phyloP scores from a whole-genome alignment of 2,888 invertebrate species.

The Cosmia trapezina region DNA sequence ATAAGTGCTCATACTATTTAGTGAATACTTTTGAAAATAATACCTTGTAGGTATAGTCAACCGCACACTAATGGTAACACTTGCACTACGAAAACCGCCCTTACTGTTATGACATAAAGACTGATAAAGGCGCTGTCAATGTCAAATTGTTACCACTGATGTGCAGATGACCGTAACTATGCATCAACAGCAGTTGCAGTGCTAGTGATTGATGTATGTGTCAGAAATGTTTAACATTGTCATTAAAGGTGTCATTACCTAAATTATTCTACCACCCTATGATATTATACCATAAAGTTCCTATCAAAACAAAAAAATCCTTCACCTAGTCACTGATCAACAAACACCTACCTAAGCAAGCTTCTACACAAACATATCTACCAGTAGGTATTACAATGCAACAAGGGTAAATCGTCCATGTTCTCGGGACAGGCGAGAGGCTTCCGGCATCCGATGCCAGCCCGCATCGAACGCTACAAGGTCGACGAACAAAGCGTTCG shows the following conservation, averaged over 20 bases:
- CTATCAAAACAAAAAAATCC: background rate
- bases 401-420: slow-evolving; percentile 44
- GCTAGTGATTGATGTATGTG: background rate
- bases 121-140: too few species aligned
- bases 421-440: slow-evolving; percentile 44
- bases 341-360: background rate
- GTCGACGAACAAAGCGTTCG: slow-evolving; percentile 52
- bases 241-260: too few species aligned
- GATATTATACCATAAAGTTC: too few species aligned
- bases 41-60: background rate
- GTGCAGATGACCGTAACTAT: too few species aligned
- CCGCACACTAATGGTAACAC: too few species aligned
- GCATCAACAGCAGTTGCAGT: too few species aligned
- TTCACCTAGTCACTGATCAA: background rate
- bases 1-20: too few species aligned
- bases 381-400: background rate
- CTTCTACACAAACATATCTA: background rate
- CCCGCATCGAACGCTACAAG: slow-evolving; percentile 53
- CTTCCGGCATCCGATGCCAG: slow-evolving; percentile 61
- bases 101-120: too few species aligned
- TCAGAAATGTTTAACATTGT: too few species aligned
- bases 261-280: too few species aligned
- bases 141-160: too few species aligned
- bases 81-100: too few species aligned
- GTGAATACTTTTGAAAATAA: background rate